A percentile compares a stretch with the other conserved stretches of the same genome.
phyloP scores from a whole-genome alignment of 2,113 vertebrate species.

The Lates calcarifer region DNA sequence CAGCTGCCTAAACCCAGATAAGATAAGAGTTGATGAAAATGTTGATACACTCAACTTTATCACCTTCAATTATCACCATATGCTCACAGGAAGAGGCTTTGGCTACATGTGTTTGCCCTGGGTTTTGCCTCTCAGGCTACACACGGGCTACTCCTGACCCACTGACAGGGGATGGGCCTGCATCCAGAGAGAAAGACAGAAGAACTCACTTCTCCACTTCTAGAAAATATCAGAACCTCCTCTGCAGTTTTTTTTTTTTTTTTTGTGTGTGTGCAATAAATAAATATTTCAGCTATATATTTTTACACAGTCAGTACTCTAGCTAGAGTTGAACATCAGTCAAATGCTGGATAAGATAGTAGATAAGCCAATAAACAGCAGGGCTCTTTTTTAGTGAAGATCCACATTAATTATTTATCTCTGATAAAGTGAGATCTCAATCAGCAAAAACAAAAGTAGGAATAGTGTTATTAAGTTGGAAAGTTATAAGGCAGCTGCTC shows the following conservation, averaged over 20 bases:
- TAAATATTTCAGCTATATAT: neutral
- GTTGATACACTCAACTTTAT: neutral
- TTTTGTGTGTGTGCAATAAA: neutral
- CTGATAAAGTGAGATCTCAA: neutral
- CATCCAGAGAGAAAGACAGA: conserved; percentile 6
- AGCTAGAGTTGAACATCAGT: neutral
- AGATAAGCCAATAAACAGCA: neutral
- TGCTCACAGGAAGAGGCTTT: neutral
- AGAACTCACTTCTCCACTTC: neutral
- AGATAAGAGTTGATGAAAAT: neutral
- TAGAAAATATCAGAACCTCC: neutral
- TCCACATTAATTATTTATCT: neutral
- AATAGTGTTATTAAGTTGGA: no score
- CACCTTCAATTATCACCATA: neutral
- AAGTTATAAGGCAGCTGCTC: conserved; percentile 5
- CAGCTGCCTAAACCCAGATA: neutral
- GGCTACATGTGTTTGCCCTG: neutral
- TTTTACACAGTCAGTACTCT: neutral
- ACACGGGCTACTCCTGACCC: neutral
- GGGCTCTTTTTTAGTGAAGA: conserved; percentile 6
- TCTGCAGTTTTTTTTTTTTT: neutral
- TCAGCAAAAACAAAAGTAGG: conserved; percentile 9
- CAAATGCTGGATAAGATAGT: neutral
- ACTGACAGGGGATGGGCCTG: conserved; percentile 12
- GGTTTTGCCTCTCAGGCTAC: conserved; percentile 21